Evolutionary conservation across 2,888 invertebrate species (phyloP), one percentile per base, ranked within the genome.

Genomic region (Lasius platythorax): DNA sequence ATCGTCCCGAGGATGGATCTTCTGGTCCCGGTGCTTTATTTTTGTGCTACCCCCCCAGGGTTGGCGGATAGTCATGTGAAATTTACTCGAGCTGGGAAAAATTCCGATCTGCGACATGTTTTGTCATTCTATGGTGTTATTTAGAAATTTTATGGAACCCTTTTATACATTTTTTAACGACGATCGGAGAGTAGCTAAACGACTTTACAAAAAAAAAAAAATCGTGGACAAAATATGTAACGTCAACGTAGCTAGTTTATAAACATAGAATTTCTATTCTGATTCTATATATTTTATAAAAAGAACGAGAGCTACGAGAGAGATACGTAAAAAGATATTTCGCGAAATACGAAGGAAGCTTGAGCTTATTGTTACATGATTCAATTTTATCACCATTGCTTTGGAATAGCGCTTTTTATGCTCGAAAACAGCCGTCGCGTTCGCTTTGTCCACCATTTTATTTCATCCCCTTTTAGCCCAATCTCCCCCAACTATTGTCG

Each of bases 371-470:
- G 37, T 66, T 37, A 15, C 12, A 37, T n/a, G 15, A 4, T 33
- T 18, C 11, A 11, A n/a, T 43, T 53, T 33, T 56, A 68, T 30
- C 68, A 30, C 5, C n/a, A 15, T 78, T n/a, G 30, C 40, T 9
- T n/a, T 15, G 18, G 1, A 68, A 56, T 56, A 53, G 15, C n/a
- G n/a, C 8, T 68, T 78, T 76, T 78, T 68, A 72, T 12, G 46
- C 11, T 43, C 23, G 11, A 61, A 79, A 72, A 46, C 33, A 72
- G 23, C 58, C 79, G 61, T 30, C 40, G 37, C 67, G 11, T 18
- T n/a, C n/a, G 67, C 56, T 70, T 81, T 73, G 46, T 61, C 79
- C 79, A 92, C 94, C 94, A 95, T 95, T 95, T 95, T 94, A 89
- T 88, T 88, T 87, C 86, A 78, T 83, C 87, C 88, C 91, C 92